phyloP scores from a whole-genome alignment of 1,140 invertebrate genomes.

The Nebria ingens region DNA sequence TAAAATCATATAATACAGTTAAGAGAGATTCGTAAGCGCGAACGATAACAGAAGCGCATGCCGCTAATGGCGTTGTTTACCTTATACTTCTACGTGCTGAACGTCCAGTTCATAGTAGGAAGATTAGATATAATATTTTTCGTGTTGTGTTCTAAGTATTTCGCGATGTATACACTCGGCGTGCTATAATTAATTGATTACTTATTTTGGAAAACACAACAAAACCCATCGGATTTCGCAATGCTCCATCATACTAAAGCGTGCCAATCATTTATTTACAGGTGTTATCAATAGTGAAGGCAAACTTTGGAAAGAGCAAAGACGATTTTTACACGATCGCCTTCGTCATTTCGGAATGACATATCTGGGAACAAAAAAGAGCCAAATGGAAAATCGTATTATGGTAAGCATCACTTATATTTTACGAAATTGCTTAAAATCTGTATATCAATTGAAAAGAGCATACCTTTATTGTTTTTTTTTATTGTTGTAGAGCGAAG shows the following conservation, averaged over 20 bases:
- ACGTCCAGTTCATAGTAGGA: neutral
- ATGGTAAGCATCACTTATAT: slow-evolving; percentile 54
- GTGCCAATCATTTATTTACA: slow-evolving; percentile 38
- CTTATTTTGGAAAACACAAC: neutral
- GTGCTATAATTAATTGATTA: neutral
- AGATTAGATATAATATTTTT: no score
- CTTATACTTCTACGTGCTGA: neutral
- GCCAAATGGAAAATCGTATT: slow-evolving; percentile 75
- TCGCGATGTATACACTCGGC: neutral
- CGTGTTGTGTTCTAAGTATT: neutral
- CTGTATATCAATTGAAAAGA: no score
- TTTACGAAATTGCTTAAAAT: no score
- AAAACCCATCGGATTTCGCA: neutral
- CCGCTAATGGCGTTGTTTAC: neutral
- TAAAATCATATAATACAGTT: neutral
- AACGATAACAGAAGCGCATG: no score
- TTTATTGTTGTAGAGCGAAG: slow-evolving; percentile 54
- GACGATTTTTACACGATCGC: slow-evolving; percentile 81
- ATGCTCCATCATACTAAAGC: neutral
- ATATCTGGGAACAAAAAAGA: slow-evolving; percentile 63
- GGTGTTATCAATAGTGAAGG: slow-evolving; percentile 88
- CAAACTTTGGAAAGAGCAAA: slow-evolving; percentile 82
- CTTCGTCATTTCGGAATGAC: slow-evolving; percentile 86
- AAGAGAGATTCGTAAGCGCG: no score
- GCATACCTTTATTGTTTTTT: neutral